phyloP scores from a whole-genome alignment of 2,113 vertebrate species.

The Reinhardtius hippoglossoides region DNA sequence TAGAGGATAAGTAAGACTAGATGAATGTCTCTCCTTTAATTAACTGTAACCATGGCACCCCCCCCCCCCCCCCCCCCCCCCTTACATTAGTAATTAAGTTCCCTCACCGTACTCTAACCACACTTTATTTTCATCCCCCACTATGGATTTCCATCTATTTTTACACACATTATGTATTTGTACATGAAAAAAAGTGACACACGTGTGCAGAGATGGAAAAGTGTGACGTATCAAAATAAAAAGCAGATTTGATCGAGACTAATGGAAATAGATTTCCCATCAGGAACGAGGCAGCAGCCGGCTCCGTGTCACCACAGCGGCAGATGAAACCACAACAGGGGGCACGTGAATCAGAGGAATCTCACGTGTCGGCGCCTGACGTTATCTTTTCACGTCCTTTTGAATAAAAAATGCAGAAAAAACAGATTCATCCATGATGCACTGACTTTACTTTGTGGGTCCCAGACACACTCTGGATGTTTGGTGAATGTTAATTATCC shows the following conservation, averaged over 20 bases:
- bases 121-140: neutral
- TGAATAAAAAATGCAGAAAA: too few relatives aligned
- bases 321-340: neutral
- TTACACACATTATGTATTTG: neutral
- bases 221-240: too few relatives aligned
- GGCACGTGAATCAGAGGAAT: neutral
- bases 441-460: too few relatives aligned
- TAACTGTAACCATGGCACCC: neutral
- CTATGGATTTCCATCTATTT: neutral
- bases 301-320: neutral
- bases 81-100: neutral
- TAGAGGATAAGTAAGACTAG: too few relatives aligned
- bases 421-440: too few relatives aligned
- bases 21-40: slow-evolving; percentile 1
- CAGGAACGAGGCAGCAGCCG: neutral
- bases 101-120: neutral
- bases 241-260: neutral
- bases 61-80: too few relatives aligned
- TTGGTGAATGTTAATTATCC: too few relatives aligned
- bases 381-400: too few relatives aligned
- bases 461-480: too few relatives aligned
- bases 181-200: neutral
- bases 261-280: slow-evolving; percentile 12
- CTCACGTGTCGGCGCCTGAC: neutral
- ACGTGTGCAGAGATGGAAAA: neutral